Percentiles rank a stretch among this genome's conserved stretches.
Conservation (phyloP, 2,888 invertebrate genomes). For the Lasioglossum zephyrum region DNA sequence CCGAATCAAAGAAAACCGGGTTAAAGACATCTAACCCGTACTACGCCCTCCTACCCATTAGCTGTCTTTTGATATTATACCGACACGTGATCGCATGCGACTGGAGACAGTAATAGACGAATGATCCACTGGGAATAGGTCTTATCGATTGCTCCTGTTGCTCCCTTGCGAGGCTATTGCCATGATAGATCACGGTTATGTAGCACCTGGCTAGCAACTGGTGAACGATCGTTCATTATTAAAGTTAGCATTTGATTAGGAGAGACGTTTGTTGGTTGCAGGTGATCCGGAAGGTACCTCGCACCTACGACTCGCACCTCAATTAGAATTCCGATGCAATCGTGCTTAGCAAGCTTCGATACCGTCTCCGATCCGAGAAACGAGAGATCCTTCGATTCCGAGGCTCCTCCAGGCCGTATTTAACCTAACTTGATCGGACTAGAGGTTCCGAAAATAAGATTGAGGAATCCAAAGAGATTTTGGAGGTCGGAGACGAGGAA, state of each 20-base stretch:
- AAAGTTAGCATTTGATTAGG: not conserved
- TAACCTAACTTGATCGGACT: not conserved
- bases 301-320: not conserved
- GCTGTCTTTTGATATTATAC: not conserved
- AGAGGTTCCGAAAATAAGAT: not conserved
- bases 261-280: conserved; percentile 35
- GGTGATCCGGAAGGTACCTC: not conserved
- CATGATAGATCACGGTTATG: not conserved
- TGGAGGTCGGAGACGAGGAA: not conserved
- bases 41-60: not conserved
- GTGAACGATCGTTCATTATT: not conserved
- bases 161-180: not conserved
- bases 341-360: not conserved
- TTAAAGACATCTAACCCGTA: not conserved
- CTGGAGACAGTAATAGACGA: not conserved
- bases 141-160: conserved; percentile 1
- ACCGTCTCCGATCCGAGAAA: not conserved
- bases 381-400: not conserved
- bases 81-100: not conserved
- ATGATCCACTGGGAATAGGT: not conserved
- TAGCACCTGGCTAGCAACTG: not conserved
- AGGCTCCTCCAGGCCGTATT: not conserved
- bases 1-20: not conserved
- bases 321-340: not conserved
- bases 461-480: not conserved